Evolutionary conservation across 2,797 vertebrate species (phyloP).

Genomic region (Setipinna tenuifilis): DNA sequence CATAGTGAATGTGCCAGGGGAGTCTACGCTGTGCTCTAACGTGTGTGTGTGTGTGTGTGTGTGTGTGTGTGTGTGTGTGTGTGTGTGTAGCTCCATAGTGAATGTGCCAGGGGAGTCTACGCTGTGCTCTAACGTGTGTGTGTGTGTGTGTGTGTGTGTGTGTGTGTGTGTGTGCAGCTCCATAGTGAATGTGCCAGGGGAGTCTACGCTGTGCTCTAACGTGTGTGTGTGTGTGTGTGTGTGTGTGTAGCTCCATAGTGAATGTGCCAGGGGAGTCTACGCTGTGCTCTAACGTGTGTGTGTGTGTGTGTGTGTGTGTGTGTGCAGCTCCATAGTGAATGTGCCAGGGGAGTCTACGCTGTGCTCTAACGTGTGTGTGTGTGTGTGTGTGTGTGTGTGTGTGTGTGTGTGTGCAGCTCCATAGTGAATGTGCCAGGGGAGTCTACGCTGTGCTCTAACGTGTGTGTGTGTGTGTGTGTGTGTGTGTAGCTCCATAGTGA

Average conservation of each 20-base stretch:
- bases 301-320: conserved; percentile 8
- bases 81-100: no score
- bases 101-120: conserved; percentile 81
- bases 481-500: no score
- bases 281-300: conserved; percentile 56
- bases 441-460: conserved; percentile 80
- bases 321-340: conserved; percentile 85
- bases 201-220: no score
- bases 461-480: neutral
- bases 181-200: no score
- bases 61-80: no score
- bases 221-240: no score
- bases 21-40: no score
- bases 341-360: no score
- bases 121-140: conserved; percentile 63
- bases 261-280: conserved; percentile 56
- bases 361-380: conserved; percentile 57
- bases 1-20: conserved; percentile 75
- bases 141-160: neutral
- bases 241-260: conserved; percentile 80
- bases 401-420: neutral
- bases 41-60: no score
- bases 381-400: conserved; percentile 1
- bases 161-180: neutral
- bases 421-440: conserved; percentile 70